phyloP scores from a whole-genome alignment of 2,797 vertebrate genomes.

The Euthynnus affinis region DNA sequence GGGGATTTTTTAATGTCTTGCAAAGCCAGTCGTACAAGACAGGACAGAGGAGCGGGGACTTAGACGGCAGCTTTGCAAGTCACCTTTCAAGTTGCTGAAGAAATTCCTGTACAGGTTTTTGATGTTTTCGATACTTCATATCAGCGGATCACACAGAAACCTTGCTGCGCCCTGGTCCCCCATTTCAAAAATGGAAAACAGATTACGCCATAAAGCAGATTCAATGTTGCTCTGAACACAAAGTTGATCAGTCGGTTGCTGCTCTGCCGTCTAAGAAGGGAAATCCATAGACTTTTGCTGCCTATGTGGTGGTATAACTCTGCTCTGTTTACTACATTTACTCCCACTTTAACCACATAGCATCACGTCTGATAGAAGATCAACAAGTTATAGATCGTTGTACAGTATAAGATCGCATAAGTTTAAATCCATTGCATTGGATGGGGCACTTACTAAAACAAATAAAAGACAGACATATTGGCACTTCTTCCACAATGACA shows the following conservation, averaged over 20 bases:
- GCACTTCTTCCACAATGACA: not conserved
- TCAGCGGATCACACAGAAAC: not conserved
- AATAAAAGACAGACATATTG: not conserved
- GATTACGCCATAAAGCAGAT: not conserved
- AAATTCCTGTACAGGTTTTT: not conserved
- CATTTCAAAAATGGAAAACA: conserved; percentile 24
- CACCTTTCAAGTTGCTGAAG: not conserved
- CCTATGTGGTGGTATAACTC: not conserved
- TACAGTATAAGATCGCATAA: not conserved
- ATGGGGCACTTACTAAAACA: not conserved
- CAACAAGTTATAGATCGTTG: not conserved
- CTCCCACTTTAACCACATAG: conserved; percentile 4
- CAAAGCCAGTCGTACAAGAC: conserved; percentile 5
- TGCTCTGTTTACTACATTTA: not conserved
- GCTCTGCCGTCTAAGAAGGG: not conserved
- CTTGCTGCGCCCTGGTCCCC: not conserved
- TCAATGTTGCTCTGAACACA: conserved; percentile 1
- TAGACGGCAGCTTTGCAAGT: not conserved
- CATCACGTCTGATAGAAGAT: not conserved
- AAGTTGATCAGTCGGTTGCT: conserved; percentile 1
- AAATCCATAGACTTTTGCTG: not conserved
- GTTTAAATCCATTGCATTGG: not conserved
- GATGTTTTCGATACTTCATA: not conserved
- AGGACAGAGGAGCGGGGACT: not conserved
- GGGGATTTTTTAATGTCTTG: conserved; percentile 4